phyloP scores from a whole-genome alignment of 2,113 vertebrate genomes.

The Nycticebus coucang region DNA sequence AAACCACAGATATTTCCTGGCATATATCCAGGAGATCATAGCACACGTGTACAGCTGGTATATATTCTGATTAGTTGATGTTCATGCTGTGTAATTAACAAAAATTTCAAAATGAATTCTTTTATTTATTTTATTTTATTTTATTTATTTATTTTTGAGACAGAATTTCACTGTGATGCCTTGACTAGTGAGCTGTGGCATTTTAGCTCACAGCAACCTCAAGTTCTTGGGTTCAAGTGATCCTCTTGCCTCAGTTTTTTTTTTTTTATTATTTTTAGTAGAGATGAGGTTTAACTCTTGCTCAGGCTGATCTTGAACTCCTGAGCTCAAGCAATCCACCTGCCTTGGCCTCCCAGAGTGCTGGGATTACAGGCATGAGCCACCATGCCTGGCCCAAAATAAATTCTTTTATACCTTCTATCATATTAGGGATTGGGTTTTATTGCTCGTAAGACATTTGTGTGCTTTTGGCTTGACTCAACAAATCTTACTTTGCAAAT shows the following conservation, averaged over 20 bases:
- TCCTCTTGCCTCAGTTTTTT: too few relatives aligned
- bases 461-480: background rate
- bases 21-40: background rate
- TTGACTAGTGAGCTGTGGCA: too few relatives aligned
- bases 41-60: background rate
- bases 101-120: background rate
- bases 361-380: too few relatives aligned
- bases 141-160: too few relatives aligned
- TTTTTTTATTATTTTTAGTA: too few relatives aligned
- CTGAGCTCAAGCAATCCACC: too few relatives aligned
- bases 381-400: background rate
- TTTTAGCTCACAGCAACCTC: too few relatives aligned
- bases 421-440: background rate
- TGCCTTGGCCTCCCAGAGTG: too few relatives aligned
- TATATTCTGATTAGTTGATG: background rate
- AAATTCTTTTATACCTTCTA: background rate
- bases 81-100: constrained; percentile 10
- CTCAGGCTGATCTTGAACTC: too few relatives aligned
- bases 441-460: constrained; percentile 31
- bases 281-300: too few relatives aligned
- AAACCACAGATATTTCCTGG: background rate
- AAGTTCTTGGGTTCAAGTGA: too few relatives aligned
- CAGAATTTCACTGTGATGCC: too few relatives aligned
- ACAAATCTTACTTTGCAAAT: constrained; percentile 28
- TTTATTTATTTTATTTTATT: background rate